Evolutionary conservation across 64 coral and sea anemone genomes (phyloP), one percentile per base, ranked within the genome.

Genomic region (Catalaphyllia jardinei): DNA sequence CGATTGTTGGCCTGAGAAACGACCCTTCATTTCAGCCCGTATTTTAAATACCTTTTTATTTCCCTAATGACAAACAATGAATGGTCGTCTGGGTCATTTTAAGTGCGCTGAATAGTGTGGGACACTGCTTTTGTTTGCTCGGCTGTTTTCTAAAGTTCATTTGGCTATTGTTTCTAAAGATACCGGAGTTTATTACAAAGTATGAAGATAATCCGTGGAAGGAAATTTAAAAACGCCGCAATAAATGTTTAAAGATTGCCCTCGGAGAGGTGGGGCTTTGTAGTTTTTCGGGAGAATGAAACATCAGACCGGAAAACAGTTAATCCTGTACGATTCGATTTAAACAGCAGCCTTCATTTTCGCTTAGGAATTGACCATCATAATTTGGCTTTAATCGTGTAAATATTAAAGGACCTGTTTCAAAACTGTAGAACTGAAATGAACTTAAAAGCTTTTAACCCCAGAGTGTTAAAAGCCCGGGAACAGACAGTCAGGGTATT

Each of bases 161-260:
- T 78, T 79, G 51, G 24, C 76, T 79, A 30, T 79, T 79, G 49
- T 79, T 57, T 14, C 76, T 79, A 16, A 79, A 79, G 76, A 55
- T 79, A 79, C 76, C 51, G 49, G n/a, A 55, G 49, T 79, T 79
- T 57, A 59, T 79, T 79, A 28, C 49, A 29, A 57, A 13, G 24
- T 57, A 79, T 57, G 50, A 24, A 55, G 76, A 79, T 79, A 79
- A 79, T 79, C 50, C 25, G 46, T 57, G 7, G 10, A 11, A 79
- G 51, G 76, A 55, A 79, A 79, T 55, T 79, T 29, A 79, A 79
- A 54, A 55, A 28, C 22, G 27, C 10, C 10, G 24, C 76, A 28
- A 27, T n/a, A 25, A 79, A 57, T 24, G 76, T 54, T 79, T 59
- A 55, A 79, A 55, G 57, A 55, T 28, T 4, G n/a, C 22, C 8